phyloP scores from a whole-genome alignment of 2,113 vertebrate genomes.

The Bombycilla garrulus region DNA sequence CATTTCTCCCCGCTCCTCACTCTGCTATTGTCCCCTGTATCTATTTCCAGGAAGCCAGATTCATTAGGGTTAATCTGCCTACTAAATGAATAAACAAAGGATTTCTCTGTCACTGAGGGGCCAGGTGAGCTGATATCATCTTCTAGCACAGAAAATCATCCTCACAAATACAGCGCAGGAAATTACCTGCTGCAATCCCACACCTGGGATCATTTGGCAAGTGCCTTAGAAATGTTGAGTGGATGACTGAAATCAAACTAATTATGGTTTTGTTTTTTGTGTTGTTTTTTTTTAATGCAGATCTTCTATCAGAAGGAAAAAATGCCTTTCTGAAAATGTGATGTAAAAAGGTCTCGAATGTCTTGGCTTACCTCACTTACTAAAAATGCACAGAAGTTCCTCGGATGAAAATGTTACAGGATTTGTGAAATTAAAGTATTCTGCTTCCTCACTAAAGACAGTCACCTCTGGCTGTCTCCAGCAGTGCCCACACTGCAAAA shows the following conservation, averaged over 20 bases:
- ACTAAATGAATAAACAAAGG: conserved; percentile 98
- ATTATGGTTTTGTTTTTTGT: not conserved
- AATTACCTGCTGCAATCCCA: conserved; percentile 90
- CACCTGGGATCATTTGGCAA: conserved; percentile 82
- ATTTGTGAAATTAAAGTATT: not conserved
- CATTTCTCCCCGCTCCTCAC: conserved; percentile 64
- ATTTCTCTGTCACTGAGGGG: conserved; percentile 85
- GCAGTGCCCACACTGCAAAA: not conserved
- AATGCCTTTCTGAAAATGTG: not conserved
- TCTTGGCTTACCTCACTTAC: not conserved
- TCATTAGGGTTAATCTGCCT: conserved; percentile 88
- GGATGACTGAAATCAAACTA: conserved; percentile 59
- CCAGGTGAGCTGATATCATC: conserved; percentile 97
- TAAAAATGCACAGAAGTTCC: not conserved
- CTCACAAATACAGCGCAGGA: conserved; percentile 80
- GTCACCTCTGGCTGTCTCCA: not conserved
- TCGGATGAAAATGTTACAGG: not conserved
- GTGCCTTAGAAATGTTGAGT: conserved; percentile 61
- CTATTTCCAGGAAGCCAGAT: conserved; percentile 87
- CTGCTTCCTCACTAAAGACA: not conserved
- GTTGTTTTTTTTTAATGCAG: conserved; percentile 42
- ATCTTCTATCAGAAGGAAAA: not conserved
- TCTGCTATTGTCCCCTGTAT: conserved; percentile 82
- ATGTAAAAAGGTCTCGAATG: not conserved
- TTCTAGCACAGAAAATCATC: conserved; percentile 86